Evolutionary conservation across 2,113 vertebrate species (phyloP).

Genomic region (Marcusenius ussheri): DNA sequence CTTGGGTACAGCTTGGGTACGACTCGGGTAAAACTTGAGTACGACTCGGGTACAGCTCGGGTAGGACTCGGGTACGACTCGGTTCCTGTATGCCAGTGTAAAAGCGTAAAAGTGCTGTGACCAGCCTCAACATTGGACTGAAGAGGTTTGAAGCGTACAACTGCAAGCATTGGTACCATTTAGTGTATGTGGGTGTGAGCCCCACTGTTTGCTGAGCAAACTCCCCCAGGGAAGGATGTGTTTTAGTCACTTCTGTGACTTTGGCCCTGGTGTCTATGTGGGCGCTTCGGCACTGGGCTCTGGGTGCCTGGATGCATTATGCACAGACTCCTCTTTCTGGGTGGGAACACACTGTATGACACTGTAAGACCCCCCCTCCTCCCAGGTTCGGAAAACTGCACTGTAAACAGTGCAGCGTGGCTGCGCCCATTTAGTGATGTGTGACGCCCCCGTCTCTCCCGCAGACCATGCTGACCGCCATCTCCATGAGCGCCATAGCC

Average conservation of each 20-base stretch:
- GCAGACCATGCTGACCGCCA: constrained; percentile 88
- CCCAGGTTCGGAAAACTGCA: background rate
- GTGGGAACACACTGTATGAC: background rate
- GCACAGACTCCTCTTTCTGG: background rate
- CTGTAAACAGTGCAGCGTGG: background rate
- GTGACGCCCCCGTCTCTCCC: constrained; percentile 24
- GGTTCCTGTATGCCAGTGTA: no score
- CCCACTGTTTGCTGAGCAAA: no score
- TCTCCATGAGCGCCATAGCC: constrained; percentile 96
- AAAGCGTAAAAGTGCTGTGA: no score
- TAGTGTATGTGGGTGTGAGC: no score
- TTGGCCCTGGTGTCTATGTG: no score
- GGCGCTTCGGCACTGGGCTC: background rate
- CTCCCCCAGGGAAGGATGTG: background rate
- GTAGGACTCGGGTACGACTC: no score
- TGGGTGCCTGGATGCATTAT: background rate
- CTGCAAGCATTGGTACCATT: no score
- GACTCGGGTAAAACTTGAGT: no score
- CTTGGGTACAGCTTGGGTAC: no score
- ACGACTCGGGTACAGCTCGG: no score
- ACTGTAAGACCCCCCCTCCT: background rate
- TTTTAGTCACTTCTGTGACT: background rate
- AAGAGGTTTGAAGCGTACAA: no score
- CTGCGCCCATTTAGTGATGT: background rate
- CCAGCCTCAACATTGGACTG: no score